phyloP scores from a whole-genome alignment of 2,113 vertebrate genomes.

The Lycocorax pyrrhopterus region DNA sequence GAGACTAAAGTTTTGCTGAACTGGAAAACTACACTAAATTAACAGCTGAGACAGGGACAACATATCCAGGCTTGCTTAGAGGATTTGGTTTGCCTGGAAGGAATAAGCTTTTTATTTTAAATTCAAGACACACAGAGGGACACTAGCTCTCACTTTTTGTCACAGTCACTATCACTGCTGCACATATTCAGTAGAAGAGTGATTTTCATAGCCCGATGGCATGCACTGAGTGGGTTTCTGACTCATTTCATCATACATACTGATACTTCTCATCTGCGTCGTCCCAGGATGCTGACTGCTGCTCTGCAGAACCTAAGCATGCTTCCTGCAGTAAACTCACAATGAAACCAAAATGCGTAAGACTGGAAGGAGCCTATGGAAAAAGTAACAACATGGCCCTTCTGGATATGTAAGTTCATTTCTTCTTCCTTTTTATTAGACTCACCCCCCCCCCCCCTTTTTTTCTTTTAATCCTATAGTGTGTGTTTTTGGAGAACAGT shows the following conservation, averaged over 20 bases:
- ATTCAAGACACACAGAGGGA: background rate
- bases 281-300: background rate
- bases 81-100: background rate
- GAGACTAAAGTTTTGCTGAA: background rate
- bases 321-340: background rate
- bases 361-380: background rate
- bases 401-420: background rate
- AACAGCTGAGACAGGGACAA: background rate
- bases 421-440: background rate
- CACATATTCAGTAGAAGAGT: background rate
- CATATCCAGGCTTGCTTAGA: background rate
- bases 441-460: background rate
- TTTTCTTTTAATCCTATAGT: background rate
- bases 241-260: background rate
- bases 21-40: background rate
- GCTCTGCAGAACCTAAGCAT: rapidly evolving
- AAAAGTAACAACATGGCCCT: background rate
- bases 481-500: background rate
- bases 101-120: background rate
- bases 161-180: background rate
- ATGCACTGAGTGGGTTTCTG: background rate
- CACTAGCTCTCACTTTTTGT: background rate
- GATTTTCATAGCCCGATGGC: background rate
- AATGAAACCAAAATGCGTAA: background rate
- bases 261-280: background rate